Evolutionary conservation across 2,113 vertebrate genomes (phyloP), one percentile per base, ranked within the genome.

Genomic region (Quiscalus mexicanus): DNA sequence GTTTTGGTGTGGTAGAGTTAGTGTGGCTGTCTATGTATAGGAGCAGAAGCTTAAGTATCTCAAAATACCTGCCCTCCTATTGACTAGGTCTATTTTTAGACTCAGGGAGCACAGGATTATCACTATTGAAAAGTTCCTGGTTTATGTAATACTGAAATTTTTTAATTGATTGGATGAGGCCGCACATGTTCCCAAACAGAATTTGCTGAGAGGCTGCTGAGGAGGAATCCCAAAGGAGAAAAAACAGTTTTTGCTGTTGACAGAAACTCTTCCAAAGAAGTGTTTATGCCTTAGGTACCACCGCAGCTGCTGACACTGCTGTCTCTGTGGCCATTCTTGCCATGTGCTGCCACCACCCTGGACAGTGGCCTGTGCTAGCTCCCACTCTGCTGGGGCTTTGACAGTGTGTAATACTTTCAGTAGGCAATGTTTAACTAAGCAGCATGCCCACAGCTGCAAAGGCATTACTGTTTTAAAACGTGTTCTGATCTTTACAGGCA

Each of bases 21-120:
- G 11, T 28, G 56, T 93, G 44, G 6, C 77, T 82, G 39, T 58
- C 73, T 49, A 0, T 37, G 65, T 27, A 63, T 24, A 47, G 63
- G 27, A 87, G 47, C 47, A 70, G 77, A 86, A 87, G 62, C 84
- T 91, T 87, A 55, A 84, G 59, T 80, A 21, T 80, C 88, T 86
- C 76, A 49, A 56, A 96, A 90, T 88, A 95, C 20, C 45, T 84
- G 79, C 50, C 35, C 19, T 91, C 8, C 59, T 84, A 30, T 80
- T 94, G 82, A 88, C 71, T 70, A 42, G 13, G 33, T 71, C 68
- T 95, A 23, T 78, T 89, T 90, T 95, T 87, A 93, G 60, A 35
- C 44, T 37, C 45, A 52, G 22, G n/a, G 71, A 92, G 35, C 44
- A 6, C 3, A 3, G 69, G 82, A 59, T 93, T 77, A 74, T 74